Evolutionary conservation across 2,888 invertebrate genomes (phyloP).

Genomic region (Rhynchonema sp.): DNA sequence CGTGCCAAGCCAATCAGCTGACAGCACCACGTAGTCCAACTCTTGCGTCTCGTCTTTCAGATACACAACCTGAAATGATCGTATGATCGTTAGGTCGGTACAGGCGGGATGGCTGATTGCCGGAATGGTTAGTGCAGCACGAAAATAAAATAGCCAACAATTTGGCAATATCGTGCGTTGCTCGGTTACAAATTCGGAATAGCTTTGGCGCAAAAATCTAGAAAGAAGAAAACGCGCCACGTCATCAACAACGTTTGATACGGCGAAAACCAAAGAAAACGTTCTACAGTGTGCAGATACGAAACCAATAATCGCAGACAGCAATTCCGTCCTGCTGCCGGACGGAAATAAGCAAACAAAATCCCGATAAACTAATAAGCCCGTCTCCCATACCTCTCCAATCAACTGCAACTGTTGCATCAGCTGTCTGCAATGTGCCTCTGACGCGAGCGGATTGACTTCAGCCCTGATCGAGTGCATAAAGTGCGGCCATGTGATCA

Average conservation of each 20-base stretch:
- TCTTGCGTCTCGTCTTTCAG: conserved; percentile 38
- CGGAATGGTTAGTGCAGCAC: neutral
- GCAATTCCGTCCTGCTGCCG: too few relatives aligned
- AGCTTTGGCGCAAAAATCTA: too few relatives aligned
- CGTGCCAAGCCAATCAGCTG: conserved; percentile 47
- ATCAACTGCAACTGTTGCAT: conserved; percentile 44
- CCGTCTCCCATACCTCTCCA: conserved; percentile 39
- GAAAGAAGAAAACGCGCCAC: too few relatives aligned
- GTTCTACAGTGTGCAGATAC: too few relatives aligned
- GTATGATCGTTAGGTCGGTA: neutral
- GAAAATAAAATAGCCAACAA: too few relatives aligned
- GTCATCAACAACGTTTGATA: too few relatives aligned
- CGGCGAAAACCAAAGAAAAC: too few relatives aligned
- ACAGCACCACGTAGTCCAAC: conserved; percentile 44
- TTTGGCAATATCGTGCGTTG: too few relatives aligned
- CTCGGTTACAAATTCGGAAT: too few relatives aligned
- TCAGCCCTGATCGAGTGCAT: conserved; percentile 37
- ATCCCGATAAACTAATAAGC: neutral
- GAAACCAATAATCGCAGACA: too few relatives aligned
- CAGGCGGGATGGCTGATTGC: neutral
- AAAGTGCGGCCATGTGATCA: conserved; percentile 42
- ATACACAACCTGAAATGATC: conserved; percentile 37
- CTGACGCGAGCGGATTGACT: conserved; percentile 46
- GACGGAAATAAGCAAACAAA: too few relatives aligned
- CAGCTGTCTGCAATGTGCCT: conserved; percentile 44